Base-by-base conservation (phyloP, 92 coral and sea anemone genomes). In the Virgularia gustaviana region DNA sequence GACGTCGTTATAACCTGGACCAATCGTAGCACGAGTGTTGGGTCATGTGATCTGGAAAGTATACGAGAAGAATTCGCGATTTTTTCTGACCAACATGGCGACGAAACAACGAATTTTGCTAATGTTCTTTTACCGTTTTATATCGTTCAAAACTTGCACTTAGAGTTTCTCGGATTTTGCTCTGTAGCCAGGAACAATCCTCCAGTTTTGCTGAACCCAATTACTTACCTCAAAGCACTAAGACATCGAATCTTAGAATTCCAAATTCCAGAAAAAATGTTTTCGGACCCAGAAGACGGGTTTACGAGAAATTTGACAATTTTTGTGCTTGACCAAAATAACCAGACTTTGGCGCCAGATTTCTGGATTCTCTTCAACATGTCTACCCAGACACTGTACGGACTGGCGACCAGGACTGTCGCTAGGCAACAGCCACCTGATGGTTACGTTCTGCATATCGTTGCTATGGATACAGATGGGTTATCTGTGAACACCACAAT, bases 401-500 rank as follows among this genome's bases (percentile, higher is more conserved):
- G 78, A 18, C 15, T 78, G 28, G 63, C 83, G 19, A 68, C 77
- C 39, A 23, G 52, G 11, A 27, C 32, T 13, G 35, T 49, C 36
- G 65, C 57, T 27, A 59, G 56, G 57, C 30, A 35, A 34, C 83
- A 78, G 30, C 83, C 83, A 6, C 31, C 23, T 15, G 77, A 43
- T 35, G 83, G 83, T 20, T 78, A 78, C 39, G 56, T 44, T 30
- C 57, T 70, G 24, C 25, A 56, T 6, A 39, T 78, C 49, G 72
- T 70, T 70, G 83, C 83, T 30, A 78, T 57, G 22, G 83, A 78
- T 33, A 70, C 60, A 49, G 68, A 75, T 16, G 68, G 78, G 25
- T 33, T 52, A 25, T 44, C 23, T 23, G 71, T 58, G 28, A 78
- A 78, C 25, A 42, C 83, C 7, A 43, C 83, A 19, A 3, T 45